Evolutionary conservation across 2,113 vertebrate genomes (phyloP).

Genomic region (Philantomba maxwellii): DNA sequence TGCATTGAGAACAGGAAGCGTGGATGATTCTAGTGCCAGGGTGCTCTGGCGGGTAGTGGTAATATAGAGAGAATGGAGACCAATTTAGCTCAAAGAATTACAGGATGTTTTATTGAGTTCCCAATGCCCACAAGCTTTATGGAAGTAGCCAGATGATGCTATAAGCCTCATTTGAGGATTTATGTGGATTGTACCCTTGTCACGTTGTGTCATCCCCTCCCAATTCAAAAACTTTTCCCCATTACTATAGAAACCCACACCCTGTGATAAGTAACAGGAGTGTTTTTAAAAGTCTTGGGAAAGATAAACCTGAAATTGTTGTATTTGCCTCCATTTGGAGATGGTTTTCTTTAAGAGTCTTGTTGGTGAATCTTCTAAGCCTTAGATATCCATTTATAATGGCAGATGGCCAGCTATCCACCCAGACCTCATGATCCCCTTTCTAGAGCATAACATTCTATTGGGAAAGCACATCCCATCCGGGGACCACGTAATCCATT

Average conservation of each 20-base stretch:
- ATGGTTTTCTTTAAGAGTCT: neutral
- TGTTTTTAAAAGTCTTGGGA: neutral
- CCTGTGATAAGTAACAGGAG: neutral
- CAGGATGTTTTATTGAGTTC: neutral
- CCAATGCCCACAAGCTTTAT: neutral
- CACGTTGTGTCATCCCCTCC: neutral
- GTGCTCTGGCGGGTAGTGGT: neutral
- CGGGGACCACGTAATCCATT: neutral
- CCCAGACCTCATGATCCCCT: neutral
- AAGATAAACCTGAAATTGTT: neutral
- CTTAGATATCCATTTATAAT: neutral
- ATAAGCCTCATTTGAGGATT: neutral
- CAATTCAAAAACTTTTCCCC: neutral
- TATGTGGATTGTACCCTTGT: neutral
- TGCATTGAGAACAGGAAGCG: neutral
- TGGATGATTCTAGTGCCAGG: neutral
- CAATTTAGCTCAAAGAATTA: neutral
- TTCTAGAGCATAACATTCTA: neutral
- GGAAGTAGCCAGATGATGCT: neutral
- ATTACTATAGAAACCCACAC: neutral
- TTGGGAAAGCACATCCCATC: neutral
- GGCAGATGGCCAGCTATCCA: neutral
- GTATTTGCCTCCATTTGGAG: neutral
- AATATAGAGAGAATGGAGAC: neutral
- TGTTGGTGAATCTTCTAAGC: neutral